Evolutionary conservation across 2,888 invertebrate species (phyloP), one percentile per base, ranked within the genome.

Genomic region (Hypolimnas misippus): DNA sequence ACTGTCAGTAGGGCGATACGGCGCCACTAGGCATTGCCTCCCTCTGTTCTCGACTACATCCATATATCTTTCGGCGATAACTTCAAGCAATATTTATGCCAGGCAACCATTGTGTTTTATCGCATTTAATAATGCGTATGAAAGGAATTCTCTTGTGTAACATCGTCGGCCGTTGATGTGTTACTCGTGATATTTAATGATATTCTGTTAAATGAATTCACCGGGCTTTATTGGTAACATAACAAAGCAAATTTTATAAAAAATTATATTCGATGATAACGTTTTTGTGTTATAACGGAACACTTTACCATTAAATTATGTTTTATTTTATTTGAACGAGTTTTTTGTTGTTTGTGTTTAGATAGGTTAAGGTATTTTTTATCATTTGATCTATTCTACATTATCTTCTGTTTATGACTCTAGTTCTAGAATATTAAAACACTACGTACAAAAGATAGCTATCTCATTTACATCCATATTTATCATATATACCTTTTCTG

Each of bases 1-100:
- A 84, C 79, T 85, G 87, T 84, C 86, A 79, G 61, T 76, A 75
- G 72, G 73, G 76, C 82, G 79, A 86, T 85, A 83, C 77, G 74
- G 65, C 72, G 72, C 73, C 70, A 76, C 74, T 72, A 81, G 59
- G 50, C 79, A 83, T 81, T 81, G 35, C 57, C 46, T 54, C 29
- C 46, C 38, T 38, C 14, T 46, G 38, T 7, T 60, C 60, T 54
- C 35, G 46, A 38, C 38, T 46, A 46, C 17, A 17, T 52, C 57
- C 54, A 63, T 63, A 66, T 66, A 60, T 60, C 60, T 60, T 60
- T 60, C 35, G 46, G 54, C 59, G 60, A 60, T 60, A 60, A 60
- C 60, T 60, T 54, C 60, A 60, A 60, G 60, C 46, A 60, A 60
- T 60, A 60, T 60, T 60, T 60, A 60, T 60, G 46, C 53, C 46